Percentiles rank a stretch among this genome's conserved stretches.
Conservation (phyloP, 2,797 vertebrate genomes). For the Podargus strigoides region DNA sequence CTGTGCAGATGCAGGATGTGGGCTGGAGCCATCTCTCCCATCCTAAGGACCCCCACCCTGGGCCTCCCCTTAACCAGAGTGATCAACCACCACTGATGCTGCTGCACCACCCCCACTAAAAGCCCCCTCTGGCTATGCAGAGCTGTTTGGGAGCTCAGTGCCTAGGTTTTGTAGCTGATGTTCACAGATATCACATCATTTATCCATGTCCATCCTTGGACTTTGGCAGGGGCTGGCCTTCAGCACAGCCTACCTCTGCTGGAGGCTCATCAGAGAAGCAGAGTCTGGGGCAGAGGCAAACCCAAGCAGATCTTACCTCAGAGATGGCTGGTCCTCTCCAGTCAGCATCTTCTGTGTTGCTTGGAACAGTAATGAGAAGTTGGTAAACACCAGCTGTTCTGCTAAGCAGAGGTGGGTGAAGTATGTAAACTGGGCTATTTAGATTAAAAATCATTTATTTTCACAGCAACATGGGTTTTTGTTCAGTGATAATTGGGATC, state of each 20-base stretch:
- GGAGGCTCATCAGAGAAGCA: neutral
- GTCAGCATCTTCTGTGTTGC: neutral
- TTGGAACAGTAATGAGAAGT: neutral
- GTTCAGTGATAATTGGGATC: conserved; percentile 13
- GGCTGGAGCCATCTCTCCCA: neutral
- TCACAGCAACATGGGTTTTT: neutral
- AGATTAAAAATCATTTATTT: conserved; percentile 46
- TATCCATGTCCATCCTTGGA: neutral
- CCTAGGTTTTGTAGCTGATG: neutral
- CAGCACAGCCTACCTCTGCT: neutral
- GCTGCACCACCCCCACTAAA: neutral
- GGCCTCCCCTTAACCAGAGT: neutral
- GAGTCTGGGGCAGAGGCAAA: neutral
- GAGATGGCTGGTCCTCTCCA: neutral
- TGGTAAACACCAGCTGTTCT: conserved; percentile 61
- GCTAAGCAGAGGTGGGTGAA: conserved; percentile 10
- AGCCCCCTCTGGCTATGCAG: neutral
- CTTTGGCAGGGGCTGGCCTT: neutral
- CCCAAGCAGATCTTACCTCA: neutral
- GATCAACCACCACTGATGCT: neutral
- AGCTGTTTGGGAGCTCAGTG: neutral
- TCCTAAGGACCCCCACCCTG: neutral
- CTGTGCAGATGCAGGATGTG: neutral
- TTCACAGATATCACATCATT: neutral
- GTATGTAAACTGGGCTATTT: conserved; percentile 35